Conservation (phyloP, 2,797 vertebrate species). For the Microchirus variegatus region DNA sequence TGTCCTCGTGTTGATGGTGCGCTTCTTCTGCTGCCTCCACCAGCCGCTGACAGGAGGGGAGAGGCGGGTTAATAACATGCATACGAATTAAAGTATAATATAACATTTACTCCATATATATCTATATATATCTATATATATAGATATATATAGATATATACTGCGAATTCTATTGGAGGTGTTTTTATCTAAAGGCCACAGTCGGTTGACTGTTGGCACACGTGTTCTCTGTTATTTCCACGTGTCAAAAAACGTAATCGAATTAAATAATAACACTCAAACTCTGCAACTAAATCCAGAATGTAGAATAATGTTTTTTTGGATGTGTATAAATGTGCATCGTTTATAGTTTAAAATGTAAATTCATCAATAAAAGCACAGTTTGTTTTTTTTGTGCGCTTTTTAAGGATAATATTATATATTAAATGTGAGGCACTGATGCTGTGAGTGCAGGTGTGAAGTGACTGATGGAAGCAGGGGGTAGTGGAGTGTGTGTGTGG, state of each 20-base stretch:
- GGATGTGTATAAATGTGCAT: neutral
- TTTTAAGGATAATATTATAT: slow-evolving; percentile 1
- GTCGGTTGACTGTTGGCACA: too few species aligned
- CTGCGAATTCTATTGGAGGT: neutral
- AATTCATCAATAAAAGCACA: neutral
- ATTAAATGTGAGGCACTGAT: slow-evolving; percentile 26
- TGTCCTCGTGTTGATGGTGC: slow-evolving; percentile 94
- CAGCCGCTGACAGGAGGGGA: slow-evolving; percentile 82
- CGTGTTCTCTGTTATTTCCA: too few species aligned
- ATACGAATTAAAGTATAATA: too few species aligned
- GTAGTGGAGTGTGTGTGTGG: slow-evolving; percentile 1
- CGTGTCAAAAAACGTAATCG: neutral
- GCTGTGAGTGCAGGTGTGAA: slow-evolving; percentile 9
- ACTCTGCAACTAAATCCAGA: neutral
- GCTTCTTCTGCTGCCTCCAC: slow-evolving; percentile 98
- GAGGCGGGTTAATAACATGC: neutral
- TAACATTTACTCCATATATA: too few species aligned
- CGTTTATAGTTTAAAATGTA: neutral
- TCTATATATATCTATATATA: too few species aligned
- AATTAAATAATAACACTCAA: neutral
- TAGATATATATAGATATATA: too few species aligned
- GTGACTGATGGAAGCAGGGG: slow-evolving; percentile 52
- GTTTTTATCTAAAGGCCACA: too few species aligned
- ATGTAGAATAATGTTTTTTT: neutral
- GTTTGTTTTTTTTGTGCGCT: neutral